A percentile compares a stretch with the other conserved stretches of the same genome.
These are phyloP conservation scores for Troides oblongomaculatus DNA, from an alignment of 2,888 invertebrate genomes.

Conservation along the genomic window DNA sequence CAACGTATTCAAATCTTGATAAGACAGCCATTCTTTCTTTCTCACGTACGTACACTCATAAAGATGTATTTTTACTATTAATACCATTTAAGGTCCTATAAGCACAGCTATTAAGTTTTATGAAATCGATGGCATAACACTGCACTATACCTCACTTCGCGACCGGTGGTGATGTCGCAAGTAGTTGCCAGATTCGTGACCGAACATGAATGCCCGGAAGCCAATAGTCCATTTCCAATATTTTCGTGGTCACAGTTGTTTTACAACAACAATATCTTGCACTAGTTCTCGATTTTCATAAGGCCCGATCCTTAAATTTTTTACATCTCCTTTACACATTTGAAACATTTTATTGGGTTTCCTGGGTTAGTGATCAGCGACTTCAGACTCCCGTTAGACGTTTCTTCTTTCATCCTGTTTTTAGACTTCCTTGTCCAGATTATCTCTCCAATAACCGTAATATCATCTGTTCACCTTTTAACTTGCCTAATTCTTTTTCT, in stretches of 20 bases:
- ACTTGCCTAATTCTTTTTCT: no score
- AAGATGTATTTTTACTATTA: slow-evolving; percentile 20
- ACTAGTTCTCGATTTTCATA: background rate
- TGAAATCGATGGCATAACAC: slow-evolving; percentile 55
- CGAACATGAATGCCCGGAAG: slow-evolving; percentile 70
- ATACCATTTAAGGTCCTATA: slow-evolving; percentile 31
- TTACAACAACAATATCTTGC: slow-evolving; percentile 10
- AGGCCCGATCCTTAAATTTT: background rate
- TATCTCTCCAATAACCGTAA: no score
- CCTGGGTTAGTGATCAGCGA: no score
- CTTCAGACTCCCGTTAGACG: no score
- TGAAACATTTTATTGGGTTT: background rate
- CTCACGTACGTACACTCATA: slow-evolving; percentile 8
- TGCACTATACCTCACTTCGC: slow-evolving; percentile 35
- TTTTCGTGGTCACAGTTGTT: slow-evolving; percentile 54
- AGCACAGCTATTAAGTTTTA: slow-evolving; percentile 45
- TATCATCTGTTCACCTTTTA: no score
- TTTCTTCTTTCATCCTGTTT: no score
- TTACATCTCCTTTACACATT: background rate
- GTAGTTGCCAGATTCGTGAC: slow-evolving; percentile 56
- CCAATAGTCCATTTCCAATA: slow-evolving; percentile 58
- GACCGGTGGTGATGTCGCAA: slow-evolving; percentile 48
- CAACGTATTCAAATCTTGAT: background rate
- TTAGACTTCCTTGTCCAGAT: no score
- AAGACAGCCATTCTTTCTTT: background rate